Conservation (phyloP, 1,140 invertebrate genomes). For the Nixonia krombeini region DNA sequence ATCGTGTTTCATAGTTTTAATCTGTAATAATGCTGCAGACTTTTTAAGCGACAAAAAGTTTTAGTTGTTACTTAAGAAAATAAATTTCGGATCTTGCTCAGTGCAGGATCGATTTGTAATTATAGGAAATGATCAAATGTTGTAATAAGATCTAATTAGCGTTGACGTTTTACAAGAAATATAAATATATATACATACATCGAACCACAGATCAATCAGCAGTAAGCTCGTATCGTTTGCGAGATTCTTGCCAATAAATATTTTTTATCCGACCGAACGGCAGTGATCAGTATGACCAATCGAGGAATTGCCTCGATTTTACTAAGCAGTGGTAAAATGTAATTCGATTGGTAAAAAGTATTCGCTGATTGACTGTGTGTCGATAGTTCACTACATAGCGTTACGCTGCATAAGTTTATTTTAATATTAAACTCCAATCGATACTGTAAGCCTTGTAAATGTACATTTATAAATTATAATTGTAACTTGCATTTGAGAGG, state of each 20-base stretch:
- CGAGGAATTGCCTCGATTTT: background rate
- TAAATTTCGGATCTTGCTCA: constrained; percentile 30
- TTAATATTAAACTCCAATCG: constrained; percentile 66
- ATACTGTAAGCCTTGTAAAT: constrained; percentile 67
- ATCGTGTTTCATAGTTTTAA: constrained; percentile 36
- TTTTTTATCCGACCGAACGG: constrained; percentile 1
- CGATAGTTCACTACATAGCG: constrained; percentile 54
- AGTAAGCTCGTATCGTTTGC: constrained; percentile 3
- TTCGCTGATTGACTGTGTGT: constrained; percentile 47
- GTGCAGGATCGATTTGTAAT: constrained; percentile 51
- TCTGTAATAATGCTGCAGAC: constrained; percentile 42
- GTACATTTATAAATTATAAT: constrained; percentile 70
- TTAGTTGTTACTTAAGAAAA: constrained; percentile 49
- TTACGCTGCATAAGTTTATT: constrained; percentile 65
- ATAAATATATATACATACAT: constrained; percentile 33
- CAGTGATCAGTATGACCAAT: background rate
- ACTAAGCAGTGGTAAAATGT: background rate
- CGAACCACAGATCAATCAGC: constrained; percentile 44
- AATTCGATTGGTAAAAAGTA: constrained; percentile 24
- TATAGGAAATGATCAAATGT: constrained; percentile 44
- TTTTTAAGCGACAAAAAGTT: constrained; percentile 32
- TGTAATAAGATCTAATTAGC: constrained; percentile 47
- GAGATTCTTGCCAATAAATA: constrained; percentile 50
- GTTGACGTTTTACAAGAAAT: constrained; percentile 36
- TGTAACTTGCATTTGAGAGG: constrained; percentile 60